Conservation (phyloP, 2,888 invertebrate genomes). For the Dasypolia templi region DNA sequence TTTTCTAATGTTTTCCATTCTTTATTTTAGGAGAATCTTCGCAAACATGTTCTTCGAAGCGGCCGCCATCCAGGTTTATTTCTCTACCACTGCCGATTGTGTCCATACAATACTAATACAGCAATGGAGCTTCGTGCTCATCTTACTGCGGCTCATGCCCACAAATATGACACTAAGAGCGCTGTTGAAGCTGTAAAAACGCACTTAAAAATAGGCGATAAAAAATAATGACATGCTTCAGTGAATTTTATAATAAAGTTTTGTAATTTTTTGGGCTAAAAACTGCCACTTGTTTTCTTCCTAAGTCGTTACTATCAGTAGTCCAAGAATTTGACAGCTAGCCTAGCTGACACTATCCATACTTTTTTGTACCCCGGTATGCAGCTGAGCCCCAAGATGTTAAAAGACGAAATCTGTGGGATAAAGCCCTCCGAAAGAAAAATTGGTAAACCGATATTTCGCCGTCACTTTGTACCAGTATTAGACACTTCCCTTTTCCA, state of each 20-base stretch:
- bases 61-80: conserved; percentile 94
- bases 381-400: background rate
- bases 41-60: conserved; percentile 96
- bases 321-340: background rate
- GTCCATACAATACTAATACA: conserved; percentile 91
- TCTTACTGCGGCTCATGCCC: conserved; percentile 90
- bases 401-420: background rate
- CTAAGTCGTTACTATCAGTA: background rate
- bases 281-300: background rate
- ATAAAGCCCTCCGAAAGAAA: background rate
- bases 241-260: background rate
- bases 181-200: conserved; percentile 85
- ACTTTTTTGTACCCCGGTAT: background rate
- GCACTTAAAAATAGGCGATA: conserved; percentile 71
- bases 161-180: conserved; percentile 86
- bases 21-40: conserved; percentile 93
- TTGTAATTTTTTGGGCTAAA: background rate
- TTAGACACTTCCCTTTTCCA: no score
- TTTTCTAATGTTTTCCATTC: background rate
- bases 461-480: background rate
- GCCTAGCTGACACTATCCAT: background rate
- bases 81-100: conserved; percentile 94
- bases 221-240: conserved; percentile 12
- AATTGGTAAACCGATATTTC: background rate
- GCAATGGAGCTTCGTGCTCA: conserved; percentile 93